Evolutionary conservation across 2,888 invertebrate species (phyloP), one percentile per base, ranked within the genome.

Genomic region (Lomographa bimaculata): DNA sequence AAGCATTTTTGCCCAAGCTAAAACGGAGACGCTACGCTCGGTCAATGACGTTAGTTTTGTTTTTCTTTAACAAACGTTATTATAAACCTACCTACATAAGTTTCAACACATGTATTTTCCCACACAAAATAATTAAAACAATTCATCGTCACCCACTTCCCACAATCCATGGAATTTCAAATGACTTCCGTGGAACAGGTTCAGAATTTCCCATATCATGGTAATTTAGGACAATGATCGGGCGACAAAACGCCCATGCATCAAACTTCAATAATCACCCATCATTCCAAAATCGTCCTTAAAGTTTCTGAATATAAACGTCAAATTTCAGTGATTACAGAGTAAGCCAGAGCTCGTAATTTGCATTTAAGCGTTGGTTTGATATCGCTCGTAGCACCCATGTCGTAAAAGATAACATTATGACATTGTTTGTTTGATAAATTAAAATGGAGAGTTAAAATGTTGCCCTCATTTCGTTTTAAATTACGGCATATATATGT

Each of bases 381-480:
- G 50, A 52, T 50, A 46, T 39, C 42, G 39, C 29, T 47, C 40
- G 40, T 49, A 44, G 43, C 48, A 50, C 46, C 44, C 41, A 39
- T 45, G 45, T 55, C 49, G 48, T 45, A 35, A 30, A 41, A 48
- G 50, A 51, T 50, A 52, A 50, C 46, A 43, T 46, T 44, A 47
- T 46, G 42, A 49, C 49, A 55, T 49, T 53, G 50, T 54, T 50
- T 46, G 54, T 46, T 43, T 20, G 27, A 46, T 37, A 47, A 47
- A 38, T 21, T 36, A 38, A 47, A 52, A 46, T 42, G 38, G 25
- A 26, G 36, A 42, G 41, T 47, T 46, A 37, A 44, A 40, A 25
- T 39, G 20, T 41, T 33, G 42, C 40, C 43, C 40, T 36, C 43
- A 33, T 34, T n/a, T n/a, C n/a, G n/a, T n/a, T n/a, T n/a, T n/a